Conservation (phyloP, 2,113 vertebrate species). For the Bungarus multicinctus region DNA sequence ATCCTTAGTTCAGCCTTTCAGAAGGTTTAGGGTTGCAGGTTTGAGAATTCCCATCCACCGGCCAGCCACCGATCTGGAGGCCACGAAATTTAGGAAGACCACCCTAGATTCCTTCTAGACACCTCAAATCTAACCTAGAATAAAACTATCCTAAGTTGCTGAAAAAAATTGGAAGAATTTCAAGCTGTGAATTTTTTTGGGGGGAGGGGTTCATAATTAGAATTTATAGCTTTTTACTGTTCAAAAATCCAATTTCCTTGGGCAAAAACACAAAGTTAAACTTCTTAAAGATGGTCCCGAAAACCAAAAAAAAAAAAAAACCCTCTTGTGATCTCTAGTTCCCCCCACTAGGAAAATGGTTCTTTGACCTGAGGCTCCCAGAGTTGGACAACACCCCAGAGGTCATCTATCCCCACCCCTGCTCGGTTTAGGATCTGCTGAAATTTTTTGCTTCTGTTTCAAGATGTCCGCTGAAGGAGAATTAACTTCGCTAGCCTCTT, state of each 20-base stretch:
- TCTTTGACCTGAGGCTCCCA: background rate
- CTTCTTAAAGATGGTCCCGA: background rate
- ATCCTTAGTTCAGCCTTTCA: no score
- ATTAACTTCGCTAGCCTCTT: background rate
- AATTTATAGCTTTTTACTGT: background rate
- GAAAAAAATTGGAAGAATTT: no score
- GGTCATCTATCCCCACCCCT: background rate
- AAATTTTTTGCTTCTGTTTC: background rate
- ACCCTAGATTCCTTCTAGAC: background rate
- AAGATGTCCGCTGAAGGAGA: background rate
- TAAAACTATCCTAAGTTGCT: background rate
- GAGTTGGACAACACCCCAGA: background rate
- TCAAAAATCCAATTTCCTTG: background rate
- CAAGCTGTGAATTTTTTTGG: no score
- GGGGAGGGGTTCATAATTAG: no score
- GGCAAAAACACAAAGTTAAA: background rate
- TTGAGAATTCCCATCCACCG: no score
- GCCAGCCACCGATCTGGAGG: background rate
- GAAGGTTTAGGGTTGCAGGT: no score
- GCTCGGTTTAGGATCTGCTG: background rate
- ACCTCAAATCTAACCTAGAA: background rate
- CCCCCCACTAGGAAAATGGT: background rate
- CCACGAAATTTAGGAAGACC: background rate
- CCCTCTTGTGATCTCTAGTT: background rate
- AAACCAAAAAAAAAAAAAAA: background rate